Base-by-base conservation (phyloP, 2,888 invertebrate species). In the Yponomeuta plumbellus region DNA sequence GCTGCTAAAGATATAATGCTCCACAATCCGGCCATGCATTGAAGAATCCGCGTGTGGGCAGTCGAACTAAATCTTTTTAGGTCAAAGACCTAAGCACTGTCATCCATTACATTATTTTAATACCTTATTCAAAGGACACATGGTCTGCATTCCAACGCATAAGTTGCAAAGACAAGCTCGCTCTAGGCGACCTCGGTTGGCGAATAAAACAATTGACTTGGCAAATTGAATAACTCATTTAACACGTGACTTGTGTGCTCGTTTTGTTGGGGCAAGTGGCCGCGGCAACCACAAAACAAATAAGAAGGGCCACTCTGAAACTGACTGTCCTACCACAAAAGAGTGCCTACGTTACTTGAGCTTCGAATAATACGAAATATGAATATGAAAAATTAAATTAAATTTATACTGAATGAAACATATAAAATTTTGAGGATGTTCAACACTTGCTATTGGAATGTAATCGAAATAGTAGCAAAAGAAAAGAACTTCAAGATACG, bases 211-310 rank as follows among this genome's bases (percentile, higher is more conserved):
- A 84, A 86, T 84, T 83, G 85, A 80, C 82, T 81, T 76, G 83
- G 83, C 83, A 85, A 80, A 88, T 88, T 87, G 82, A 85, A 87
- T 87, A 80, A 85, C 82, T 73, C 79, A 78, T 84, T 86, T 86
- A 84, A 86, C 82, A 80, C 78, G 77, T 52, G 44, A 52, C 44
- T 52, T 80, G 84, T 61, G 61, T 13, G 26, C 26, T 34, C 17
- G 10, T 40, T 40, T 63, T 63, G 52, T 61, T 61, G 44, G 56
- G 59, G 8, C 57, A 20, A 57, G 63, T 63, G 44, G 44, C 17
- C 44, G 44, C 17, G 17, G 44, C 44, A 3, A 17, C 44, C 44
- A 52, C 44, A 52, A 52, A 52, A 13, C 4, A 17, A 17, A 17
- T 52, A 52, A 17, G 44, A 13, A 52, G 44, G 17, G 17, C 17